phyloP scores from a whole-genome alignment of 2,113 vertebrate species.

The Eira barbara region DNA sequence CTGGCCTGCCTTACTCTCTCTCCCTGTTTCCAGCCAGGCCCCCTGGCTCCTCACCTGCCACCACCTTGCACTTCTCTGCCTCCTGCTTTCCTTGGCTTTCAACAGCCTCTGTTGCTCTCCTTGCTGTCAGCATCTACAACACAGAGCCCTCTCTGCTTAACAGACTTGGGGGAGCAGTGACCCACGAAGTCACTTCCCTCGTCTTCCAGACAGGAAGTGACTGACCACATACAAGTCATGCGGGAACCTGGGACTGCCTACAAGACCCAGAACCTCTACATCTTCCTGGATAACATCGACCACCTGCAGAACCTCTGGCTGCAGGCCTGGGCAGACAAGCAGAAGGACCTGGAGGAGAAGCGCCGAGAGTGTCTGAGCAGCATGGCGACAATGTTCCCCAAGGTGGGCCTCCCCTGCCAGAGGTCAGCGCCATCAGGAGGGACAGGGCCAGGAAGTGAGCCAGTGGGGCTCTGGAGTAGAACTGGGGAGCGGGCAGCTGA shows the following conservation, averaged over 20 bases:
- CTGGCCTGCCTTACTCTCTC: not conserved
- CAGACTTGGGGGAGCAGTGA: not conserved
- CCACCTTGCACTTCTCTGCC: not conserved
- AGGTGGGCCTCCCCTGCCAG: slow-evolving; percentile 50
- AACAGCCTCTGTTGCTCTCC: not conserved
- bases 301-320: slow-evolving; percentile 42
- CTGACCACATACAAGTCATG: slow-evolving; percentile 37
- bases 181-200: not conserved
- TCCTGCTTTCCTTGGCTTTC: not conserved
- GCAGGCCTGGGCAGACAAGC: slow-evolving; percentile 52
- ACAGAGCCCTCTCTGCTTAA: not conserved
- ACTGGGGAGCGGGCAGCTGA: not conserved
- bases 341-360: slow-evolving; percentile 60
- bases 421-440: not conserved
- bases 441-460: not conserved
- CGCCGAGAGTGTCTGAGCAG: slow-evolving; percentile 48
- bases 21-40: not conserved
- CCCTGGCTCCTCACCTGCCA: not conserved
- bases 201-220: slow-evolving; percentile 65
- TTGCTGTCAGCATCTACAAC: not conserved
- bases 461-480: not conserved
- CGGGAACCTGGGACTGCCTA: not conserved
- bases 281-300: slow-evolving; percentile 64
- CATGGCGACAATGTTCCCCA: slow-evolving; percentile 74
- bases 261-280: slow-evolving; percentile 31